phyloP scores from a whole-genome alignment of 2,113 vertebrate genomes.

The Paralichthys olivaceus region DNA sequence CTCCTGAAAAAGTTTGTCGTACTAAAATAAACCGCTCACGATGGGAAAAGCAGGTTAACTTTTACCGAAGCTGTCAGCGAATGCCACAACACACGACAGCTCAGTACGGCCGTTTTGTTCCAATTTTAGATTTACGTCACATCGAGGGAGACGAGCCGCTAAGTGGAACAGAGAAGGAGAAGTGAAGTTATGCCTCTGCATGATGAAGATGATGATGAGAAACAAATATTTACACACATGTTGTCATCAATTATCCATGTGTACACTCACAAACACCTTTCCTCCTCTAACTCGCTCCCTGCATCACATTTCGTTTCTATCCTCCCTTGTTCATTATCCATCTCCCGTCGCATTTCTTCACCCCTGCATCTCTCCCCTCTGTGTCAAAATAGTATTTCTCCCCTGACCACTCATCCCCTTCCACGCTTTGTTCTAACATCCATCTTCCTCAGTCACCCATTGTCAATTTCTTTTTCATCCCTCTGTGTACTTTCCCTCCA shows the following conservation, averaged over 20 bases:
- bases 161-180: slow-evolving; percentile 20
- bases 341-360: not conserved
- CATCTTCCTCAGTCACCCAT: slow-evolving; percentile 16
- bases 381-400: slow-evolving; percentile 11
- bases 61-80: not conserved
- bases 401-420: not conserved
- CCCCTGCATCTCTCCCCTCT: not conserved
- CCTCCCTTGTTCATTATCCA: slow-evolving; percentile 5
- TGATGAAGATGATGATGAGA: slow-evolving; percentile 33
- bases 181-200: slow-evolving; percentile 2
- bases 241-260: slow-evolving; percentile 51
- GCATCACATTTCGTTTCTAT: not conserved
- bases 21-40: no score
- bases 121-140: not conserved
- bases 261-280: slow-evolving; percentile 4
- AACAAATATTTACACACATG: slow-evolving; percentile 65
- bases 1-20: no score
- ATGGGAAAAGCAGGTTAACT: no score
- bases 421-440: not conserved
- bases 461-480: slow-evolving; percentile 22
- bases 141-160: not conserved
- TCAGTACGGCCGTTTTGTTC: not conserved
- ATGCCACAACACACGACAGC: not conserved
- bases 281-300: not conserved
- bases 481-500: not conserved